phyloP scores from a whole-genome alignment of 2,113 vertebrate species.

The Cettia cetti region DNA sequence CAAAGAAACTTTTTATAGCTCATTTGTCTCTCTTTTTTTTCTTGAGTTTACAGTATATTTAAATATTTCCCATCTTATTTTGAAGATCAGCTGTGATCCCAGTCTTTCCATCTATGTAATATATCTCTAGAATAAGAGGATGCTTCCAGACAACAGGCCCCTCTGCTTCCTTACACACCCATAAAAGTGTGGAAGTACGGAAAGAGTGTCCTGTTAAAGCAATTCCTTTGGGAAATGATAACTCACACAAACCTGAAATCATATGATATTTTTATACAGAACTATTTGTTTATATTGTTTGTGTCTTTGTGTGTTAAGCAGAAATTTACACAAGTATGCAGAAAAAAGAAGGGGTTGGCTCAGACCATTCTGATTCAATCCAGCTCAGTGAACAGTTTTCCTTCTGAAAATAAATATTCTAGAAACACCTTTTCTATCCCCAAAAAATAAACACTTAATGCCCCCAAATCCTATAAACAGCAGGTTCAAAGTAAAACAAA shows the following conservation, averaged over 20 bases:
- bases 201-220: background rate
- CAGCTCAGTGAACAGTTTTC: background rate
- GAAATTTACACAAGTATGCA: background rate
- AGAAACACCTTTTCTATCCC: background rate
- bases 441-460: background rate
- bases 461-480: background rate
- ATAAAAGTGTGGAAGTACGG: background rate
- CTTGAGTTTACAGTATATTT: background rate
- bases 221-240: background rate
- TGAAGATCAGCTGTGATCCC: background rate
- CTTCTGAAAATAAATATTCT: constrained; percentile 34
- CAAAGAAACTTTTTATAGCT: background rate
- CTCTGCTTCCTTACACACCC: background rate
- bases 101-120: background rate
- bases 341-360: background rate
- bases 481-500: background rate
- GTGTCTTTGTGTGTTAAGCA: background rate
- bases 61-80: background rate
- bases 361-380: background rate
- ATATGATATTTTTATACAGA: background rate
- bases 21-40: too few relatives aligned
- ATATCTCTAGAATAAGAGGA: background rate
- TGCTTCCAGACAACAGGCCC: background rate
- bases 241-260: background rate
- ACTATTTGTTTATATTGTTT: background rate